Conservation (phyloP, 2,113 vertebrate genomes). For the Thinocorus orbignyianus region DNA sequence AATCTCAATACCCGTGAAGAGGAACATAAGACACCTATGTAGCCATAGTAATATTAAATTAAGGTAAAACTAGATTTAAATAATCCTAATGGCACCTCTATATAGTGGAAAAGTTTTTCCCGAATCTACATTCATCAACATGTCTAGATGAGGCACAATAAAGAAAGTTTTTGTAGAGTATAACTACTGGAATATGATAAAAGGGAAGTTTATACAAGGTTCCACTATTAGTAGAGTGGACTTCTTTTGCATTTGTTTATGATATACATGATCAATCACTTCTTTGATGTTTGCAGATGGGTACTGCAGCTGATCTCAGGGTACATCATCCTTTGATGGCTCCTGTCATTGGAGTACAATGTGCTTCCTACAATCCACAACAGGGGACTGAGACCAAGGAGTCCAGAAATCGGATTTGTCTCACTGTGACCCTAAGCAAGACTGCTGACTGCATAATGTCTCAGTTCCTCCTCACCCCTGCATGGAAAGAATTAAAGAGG, state of each 20-base stretch:
- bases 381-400: neutral
- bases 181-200: neutral
- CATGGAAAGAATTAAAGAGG: neutral
- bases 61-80: neutral
- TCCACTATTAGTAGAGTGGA: neutral
- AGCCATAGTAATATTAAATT: neutral
- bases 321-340: neutral
- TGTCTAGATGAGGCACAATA: neutral
- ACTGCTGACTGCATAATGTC: neutral
- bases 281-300: neutral
- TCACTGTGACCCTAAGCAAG: neutral
- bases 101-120: neutral
- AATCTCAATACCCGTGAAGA: neutral
- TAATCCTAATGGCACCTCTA: neutral
- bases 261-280: neutral
- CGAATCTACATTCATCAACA: neutral
- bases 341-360: neutral
- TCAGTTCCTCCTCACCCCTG: neutral
- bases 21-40: neutral
- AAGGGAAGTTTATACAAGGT: neutral
- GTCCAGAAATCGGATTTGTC: neutral
- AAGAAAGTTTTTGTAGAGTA: neutral
- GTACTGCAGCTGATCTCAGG: neutral
- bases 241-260: neutral
- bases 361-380: neutral